These are phyloP conservation scores for Rhadina sibilatrix DNA, from an alignment of 2,113 vertebrate species.

Conservation along the genomic window DNA sequence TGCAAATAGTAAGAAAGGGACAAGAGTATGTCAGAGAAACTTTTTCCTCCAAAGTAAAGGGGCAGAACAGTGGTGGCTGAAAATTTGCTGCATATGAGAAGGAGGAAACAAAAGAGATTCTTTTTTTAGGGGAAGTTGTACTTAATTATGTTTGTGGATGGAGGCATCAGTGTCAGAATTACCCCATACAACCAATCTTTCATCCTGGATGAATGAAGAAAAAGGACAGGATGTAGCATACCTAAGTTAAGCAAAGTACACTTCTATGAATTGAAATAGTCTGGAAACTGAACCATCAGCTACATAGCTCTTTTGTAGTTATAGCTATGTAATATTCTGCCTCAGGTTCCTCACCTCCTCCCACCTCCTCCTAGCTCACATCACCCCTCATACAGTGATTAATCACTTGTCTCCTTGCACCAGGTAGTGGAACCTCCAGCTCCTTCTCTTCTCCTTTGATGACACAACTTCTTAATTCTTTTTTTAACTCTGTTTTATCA, in stretches of 20 bases:
- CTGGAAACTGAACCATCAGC: neutral
- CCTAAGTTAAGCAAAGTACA: neutral
- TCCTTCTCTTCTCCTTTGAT: neutral
- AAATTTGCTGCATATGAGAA: neutral
- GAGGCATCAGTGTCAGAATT: neutral
- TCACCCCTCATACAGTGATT: neutral
- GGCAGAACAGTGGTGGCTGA: neutral
- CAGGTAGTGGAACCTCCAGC: neutral
- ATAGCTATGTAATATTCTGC: neutral
- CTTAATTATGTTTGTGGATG: neutral
- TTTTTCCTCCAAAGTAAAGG: neutral
- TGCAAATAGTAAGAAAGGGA: neutral
- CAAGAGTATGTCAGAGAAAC: neutral
- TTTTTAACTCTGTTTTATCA: neutral
- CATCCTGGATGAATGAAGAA: neutral
- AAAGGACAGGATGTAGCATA: neutral
- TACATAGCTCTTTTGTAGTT: neutral
- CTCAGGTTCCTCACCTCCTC: neutral
- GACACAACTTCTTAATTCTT: neutral
- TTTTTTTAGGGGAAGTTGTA: neutral
- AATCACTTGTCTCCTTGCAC: neutral
- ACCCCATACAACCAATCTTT: neutral
- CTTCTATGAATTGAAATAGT: neutral
- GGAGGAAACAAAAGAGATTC: neutral
- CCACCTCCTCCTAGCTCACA: fast-evolving